Conservation (phyloP, 2,113 vertebrate genomes). For the Bubo blakistoni region DNA sequence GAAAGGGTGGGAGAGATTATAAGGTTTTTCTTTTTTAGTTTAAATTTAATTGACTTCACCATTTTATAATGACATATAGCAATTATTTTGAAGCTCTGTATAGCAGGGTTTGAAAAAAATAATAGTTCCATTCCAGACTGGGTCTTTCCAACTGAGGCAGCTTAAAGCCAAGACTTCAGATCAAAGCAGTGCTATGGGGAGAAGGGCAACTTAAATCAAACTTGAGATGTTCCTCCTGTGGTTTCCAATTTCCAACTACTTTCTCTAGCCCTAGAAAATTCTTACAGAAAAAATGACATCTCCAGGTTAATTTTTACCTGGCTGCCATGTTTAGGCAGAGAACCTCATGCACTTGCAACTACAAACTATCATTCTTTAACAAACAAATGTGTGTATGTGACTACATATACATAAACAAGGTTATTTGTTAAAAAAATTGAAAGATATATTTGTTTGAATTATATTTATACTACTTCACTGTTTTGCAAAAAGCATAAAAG, state of each 20-base stretch:
- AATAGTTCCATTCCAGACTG: not conserved
- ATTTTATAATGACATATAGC: not conserved
- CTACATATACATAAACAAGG: not conserved
- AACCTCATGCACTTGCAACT: not conserved
- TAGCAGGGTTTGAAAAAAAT: not conserved
- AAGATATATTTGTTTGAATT: not conserved
- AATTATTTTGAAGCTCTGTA: not conserved
- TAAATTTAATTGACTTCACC: not conserved
- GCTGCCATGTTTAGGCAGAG: not conserved
- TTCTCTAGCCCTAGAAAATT: not conserved
- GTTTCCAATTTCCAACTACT: not conserved
- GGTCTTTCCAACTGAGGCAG: not conserved
- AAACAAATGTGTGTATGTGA: not conserved
- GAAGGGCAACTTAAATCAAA: not conserved
- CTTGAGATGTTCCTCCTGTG: fast-evolving
- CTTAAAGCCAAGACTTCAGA: not conserved
- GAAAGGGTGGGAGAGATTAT: not conserved
- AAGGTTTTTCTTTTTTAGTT: not conserved
- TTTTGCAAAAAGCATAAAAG: not conserved
- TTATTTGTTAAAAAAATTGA: not conserved
- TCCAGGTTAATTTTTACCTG: not conserved
- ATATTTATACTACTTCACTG: not conserved
- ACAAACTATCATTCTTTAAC: not conserved
- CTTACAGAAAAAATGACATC: not conserved
- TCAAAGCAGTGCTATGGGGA: not conserved